These are phyloP conservation scores for Irena cyanogastra DNA, from an alignment of 2,113 vertebrate species.

Conservation along the genomic window DNA sequence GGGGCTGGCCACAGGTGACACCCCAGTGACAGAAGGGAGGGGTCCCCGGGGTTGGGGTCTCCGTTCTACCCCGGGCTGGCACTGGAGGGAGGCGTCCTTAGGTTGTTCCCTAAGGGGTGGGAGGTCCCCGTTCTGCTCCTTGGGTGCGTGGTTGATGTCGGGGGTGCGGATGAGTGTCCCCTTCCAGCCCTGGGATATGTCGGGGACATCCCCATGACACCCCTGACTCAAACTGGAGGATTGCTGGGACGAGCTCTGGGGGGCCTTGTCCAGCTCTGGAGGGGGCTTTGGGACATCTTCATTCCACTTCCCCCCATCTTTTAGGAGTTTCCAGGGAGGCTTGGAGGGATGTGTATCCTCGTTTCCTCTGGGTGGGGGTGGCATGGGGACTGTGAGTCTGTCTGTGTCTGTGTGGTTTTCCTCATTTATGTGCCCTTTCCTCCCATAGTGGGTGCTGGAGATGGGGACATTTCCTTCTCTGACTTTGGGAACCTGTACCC, in stretches of 20 bases:
- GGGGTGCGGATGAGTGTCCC: neutral
- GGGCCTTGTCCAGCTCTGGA: neutral
- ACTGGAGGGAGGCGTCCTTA: accelerated
- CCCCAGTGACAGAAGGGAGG: neutral
- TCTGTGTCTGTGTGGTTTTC: neutral
- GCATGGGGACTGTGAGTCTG: neutral
- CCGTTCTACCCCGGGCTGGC: neutral
- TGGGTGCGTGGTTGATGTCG: neutral
- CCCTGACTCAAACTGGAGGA: too few relatives aligned
- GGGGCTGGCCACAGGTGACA: constrained; percentile 74
- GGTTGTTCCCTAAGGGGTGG: too few relatives aligned
- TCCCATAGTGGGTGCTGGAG: neutral
- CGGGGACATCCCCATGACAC: accelerated
- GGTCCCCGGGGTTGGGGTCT: neutral
- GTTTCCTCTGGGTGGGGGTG: neutral
- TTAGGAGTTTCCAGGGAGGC: neutral
- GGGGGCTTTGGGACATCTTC: neutral
- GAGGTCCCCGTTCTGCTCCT: neutral
- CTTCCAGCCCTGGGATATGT: neutral
- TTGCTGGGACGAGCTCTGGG: neutral
- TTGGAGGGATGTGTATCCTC: neutral
- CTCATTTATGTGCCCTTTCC: too few relatives aligned
- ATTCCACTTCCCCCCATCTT: neutral
- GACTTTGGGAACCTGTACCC: neutral
- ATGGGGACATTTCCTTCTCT: neutral